Evolutionary conservation across 1,140 invertebrate species (phyloP), one percentile per base, ranked within the genome.

Genomic region (Drosophila punjabiensis): DNA sequence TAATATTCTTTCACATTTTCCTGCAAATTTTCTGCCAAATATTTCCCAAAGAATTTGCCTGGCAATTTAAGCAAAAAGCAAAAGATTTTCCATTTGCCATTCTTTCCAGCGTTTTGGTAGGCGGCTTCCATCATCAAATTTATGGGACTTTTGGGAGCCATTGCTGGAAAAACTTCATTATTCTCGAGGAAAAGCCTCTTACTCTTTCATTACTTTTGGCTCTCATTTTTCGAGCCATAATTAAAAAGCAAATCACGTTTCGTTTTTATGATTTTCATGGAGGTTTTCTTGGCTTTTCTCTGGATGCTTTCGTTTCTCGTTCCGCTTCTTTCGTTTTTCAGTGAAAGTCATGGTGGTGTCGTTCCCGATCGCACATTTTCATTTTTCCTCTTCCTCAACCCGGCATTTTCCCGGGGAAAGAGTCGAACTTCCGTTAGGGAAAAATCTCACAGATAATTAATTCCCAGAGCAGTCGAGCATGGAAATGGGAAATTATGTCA

Each of bases 241-340:
- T 88, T 88, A 88, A 88, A 88, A 89, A 69, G 68, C 85, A 84
- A 88, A 84, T 88, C 84, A 88, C 84, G 84, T 88, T 88, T 82
- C 81, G 50, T 89, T 88, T 88, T 88, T 84, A 78, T 78, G 71
- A 83, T 75, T 69, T 39, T 81, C 77, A 73, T 58, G 45, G 69
- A 37, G 45, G 45, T 67, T 48, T 50, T 50, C 47, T 28, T 28
- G 45, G 45, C 45, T 24, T 48, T 56, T 64, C 35, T 16, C 30
- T 55, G 13, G 33, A 39, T 70, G 76, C 84, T 82, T 79, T 88
- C 80, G 55, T 88, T 73, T 81, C 60, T 67, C 43, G 37, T 63
- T 63, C 33, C 79, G 55, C 64, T 76, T 62, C 73, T 71, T 76
- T 62, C 60, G 56, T 52, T 63, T 78, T 50, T 39, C 65, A 87